phyloP scores from a whole-genome alignment of 2,888 invertebrate species.

The Drosophila sordidula region DNA sequence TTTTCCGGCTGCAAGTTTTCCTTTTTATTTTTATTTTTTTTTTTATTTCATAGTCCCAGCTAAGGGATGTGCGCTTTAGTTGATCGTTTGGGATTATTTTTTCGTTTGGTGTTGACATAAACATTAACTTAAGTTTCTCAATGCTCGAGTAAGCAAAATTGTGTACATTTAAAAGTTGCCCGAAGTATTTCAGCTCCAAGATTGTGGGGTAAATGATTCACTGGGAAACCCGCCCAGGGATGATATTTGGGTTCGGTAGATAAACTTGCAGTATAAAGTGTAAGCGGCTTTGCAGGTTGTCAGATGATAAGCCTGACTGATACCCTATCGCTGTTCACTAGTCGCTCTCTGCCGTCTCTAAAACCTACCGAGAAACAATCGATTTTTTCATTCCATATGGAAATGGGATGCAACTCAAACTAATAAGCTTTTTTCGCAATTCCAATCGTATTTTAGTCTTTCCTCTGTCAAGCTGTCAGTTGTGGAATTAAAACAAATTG shows the following conservation, averaged over 20 bases:
- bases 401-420: constrained; percentile 2
- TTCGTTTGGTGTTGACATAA: constrained; percentile 43
- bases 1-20: constrained; percentile 40
- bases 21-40: constrained; percentile 1
- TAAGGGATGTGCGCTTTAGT: constrained; percentile 40
- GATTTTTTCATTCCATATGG: background rate
- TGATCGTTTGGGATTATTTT: constrained; percentile 46
- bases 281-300: constrained; percentile 17
- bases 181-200: constrained; percentile 6
- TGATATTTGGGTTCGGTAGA: constrained; percentile 1
- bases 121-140: constrained; percentile 40
- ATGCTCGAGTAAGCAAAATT: constrained; percentile 22
- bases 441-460: constrained; percentile 8
- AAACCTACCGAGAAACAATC: constrained; percentile 14
- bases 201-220: background rate
- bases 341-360: background rate
- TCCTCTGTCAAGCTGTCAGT: constrained; percentile 34
- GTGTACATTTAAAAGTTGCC: constrained; percentile 29
- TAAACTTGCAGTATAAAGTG: background rate
- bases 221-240: background rate
- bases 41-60: constrained; percentile 15
- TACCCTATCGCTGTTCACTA: background rate
- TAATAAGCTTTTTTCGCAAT: constrained; percentile 12
- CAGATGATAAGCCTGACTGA: constrained; percentile 13
- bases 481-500: constrained; percentile 36